A percentile compares a stretch with the other conserved stretches of the same genome.
Evolutionary conservation across 1,140 invertebrate genomes (phyloP).

Genomic region (Rhyacophila brunnea): DNA sequence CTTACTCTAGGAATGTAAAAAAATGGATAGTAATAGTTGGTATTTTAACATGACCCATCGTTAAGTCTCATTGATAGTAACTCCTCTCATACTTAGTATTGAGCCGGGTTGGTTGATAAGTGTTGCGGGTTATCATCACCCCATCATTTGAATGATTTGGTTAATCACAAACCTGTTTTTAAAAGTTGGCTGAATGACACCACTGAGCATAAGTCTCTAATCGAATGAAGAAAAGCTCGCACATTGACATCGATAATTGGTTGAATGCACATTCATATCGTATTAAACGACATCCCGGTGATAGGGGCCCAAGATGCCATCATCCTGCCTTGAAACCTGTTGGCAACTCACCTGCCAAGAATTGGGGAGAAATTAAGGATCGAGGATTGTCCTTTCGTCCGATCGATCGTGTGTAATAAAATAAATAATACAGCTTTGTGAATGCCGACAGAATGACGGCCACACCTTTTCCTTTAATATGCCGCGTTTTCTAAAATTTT

Average conservation of each 20-base stretch:
- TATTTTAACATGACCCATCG: too few relatives aligned
- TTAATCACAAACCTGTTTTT: too few relatives aligned
- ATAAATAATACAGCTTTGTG: constrained; percentile 7
- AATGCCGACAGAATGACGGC: constrained; percentile 9
- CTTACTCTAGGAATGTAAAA: too few relatives aligned
- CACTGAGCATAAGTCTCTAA: too few relatives aligned
- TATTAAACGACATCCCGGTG: background rate
- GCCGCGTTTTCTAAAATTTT: constrained; percentile 19
- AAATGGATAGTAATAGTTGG: too few relatives aligned
- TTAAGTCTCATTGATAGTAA: too few relatives aligned
- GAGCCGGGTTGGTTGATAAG: too few relatives aligned
- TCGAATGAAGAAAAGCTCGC: background rate
- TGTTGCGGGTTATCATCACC: too few relatives aligned
- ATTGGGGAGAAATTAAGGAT: constrained; percentile 5
- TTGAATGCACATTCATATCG: constrained; percentile 12
- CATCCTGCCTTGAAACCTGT: background rate
- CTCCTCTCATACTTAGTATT: too few relatives aligned
- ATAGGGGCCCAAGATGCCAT: constrained; percentile 1
- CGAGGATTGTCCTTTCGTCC: constrained; percentile 2
- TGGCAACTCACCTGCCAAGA: constrained; percentile 9
- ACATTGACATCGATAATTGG: constrained; percentile 7
- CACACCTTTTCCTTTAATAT: constrained; percentile 16
- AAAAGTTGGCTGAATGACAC: too few relatives aligned
- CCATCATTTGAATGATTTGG: too few relatives aligned
- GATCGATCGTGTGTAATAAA: constrained; percentile 3